Conservation (phyloP, 2,797 vertebrate genomes). For the Chromobotia macracanthus region DNA sequence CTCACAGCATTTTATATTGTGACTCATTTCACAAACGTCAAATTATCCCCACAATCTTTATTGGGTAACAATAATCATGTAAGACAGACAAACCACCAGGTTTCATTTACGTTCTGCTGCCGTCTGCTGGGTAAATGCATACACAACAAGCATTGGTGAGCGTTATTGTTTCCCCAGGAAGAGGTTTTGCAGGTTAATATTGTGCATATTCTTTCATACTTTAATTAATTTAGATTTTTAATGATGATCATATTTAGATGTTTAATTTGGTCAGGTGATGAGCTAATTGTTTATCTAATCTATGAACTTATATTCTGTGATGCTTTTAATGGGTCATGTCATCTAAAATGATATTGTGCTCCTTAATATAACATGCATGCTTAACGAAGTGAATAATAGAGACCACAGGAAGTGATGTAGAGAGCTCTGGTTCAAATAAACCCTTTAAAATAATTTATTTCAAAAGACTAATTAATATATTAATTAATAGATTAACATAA, state of each 20-base stretch:
- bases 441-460: conserved; percentile 81
- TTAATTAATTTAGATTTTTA: too few species aligned
- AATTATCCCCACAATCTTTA: neutral
- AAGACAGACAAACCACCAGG: neutral
- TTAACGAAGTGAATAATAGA: neutral
- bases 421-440: neutral
- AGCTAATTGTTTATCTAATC: too few species aligned
- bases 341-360: neutral
- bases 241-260: too few species aligned
- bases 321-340: too few species aligned
- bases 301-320: too few species aligned
- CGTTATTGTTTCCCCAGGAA: neutral
- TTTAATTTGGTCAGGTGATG: too few species aligned
- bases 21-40: neutral
- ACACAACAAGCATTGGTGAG: neutral
- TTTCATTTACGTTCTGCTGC: neutral
- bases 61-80: neutral
- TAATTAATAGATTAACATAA: conserved; percentile 66
- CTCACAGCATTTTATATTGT: neutral
- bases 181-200: too few species aligned
- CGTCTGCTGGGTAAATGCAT: neutral
- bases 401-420: too few species aligned
- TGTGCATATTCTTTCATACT: too few species aligned
- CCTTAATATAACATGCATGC: neutral
- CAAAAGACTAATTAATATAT: conserved; percentile 70